Evolutionary conservation across 2,113 vertebrate genomes (phyloP).

Genomic region (Solea solea): DNA sequence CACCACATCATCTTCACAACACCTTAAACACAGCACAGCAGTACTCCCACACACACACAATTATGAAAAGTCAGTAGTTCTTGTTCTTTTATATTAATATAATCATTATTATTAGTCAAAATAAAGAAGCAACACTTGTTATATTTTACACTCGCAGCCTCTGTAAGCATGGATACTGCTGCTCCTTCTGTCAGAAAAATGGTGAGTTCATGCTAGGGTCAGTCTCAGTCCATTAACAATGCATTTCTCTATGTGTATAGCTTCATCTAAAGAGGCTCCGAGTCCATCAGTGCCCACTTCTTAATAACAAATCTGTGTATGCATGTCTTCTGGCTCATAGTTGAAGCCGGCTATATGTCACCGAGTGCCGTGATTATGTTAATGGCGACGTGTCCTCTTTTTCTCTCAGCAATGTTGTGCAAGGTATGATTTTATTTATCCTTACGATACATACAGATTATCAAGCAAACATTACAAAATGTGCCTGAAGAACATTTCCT

Average conservation of each 20-base stretch:
- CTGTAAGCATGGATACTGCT: constrained; percentile 15
- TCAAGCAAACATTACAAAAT: no score
- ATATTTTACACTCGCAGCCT: neutral
- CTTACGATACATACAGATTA: neutral
- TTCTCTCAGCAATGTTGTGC: neutral
- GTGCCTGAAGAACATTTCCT: no score
- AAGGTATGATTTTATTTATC: neutral
- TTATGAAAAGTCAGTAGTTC: neutral
- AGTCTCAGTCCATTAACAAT: constrained; percentile 55
- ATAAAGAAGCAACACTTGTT: neutral
- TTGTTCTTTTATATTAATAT: neutral
- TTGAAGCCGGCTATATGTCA: neutral
- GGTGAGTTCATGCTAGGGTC: constrained; percentile 44
- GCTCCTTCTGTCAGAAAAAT: constrained; percentile 24
- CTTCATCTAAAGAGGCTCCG: constrained; percentile 19
- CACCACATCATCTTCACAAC: constrained; percentile 49
- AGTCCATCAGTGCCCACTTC: neutral
- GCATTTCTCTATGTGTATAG: constrained; percentile 24
- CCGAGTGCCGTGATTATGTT: neutral
- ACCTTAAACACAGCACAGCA: constrained; percentile 38
- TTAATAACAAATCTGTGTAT: constrained; percentile 25
- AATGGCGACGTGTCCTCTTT: neutral
- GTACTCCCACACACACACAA: constrained; percentile 1
- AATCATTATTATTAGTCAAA: constrained; percentile 24
- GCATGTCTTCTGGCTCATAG: constrained; percentile 12